These are phyloP conservation scores for Micromussa lordhowensis DNA, from an alignment of 92 coral and sea anemone species.

Conservation along the genomic window DNA sequence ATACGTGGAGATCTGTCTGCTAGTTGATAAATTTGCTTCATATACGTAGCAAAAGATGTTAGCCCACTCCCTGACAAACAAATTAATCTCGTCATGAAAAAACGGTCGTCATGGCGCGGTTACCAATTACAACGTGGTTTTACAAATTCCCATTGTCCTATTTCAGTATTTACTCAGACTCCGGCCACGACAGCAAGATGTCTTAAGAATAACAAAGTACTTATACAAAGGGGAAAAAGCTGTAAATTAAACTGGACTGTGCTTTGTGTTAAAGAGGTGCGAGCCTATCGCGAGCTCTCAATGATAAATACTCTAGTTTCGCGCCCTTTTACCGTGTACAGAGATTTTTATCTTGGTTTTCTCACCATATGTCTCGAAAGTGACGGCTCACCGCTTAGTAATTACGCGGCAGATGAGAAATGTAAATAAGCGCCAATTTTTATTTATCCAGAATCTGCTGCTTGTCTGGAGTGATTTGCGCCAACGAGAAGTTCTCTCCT, in stretches of 20 bases:
- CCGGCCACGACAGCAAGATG: slow-evolving; percentile 7
- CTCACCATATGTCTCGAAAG: neutral
- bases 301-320: neutral
- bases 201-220: neutral
- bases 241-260: neutral
- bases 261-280: neutral
- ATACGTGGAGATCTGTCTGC: neutral
- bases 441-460: slow-evolving; percentile 11
- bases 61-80: neutral
- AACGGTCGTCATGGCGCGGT: neutral
- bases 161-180: slow-evolving; percentile 10
- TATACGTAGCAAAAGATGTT: neutral
- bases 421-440: slow-evolving; percentile 9
- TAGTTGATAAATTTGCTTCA: neutral
- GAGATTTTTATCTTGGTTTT: neutral
- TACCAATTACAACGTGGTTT: neutral
- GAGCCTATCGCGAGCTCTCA: neutral
- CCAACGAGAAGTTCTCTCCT: neutral
- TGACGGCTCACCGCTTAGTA: neutral
- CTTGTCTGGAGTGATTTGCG: slow-evolving; percentile 19
- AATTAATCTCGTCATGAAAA: neutral
- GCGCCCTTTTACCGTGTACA: neutral
- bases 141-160: neutral
- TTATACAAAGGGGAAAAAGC: neutral
- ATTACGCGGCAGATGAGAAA: slow-evolving; percentile 8